These are phyloP conservation scores for Malacoraja senta DNA, from an alignment of 2,797 vertebrate species.

Conservation along the genomic window DNA sequence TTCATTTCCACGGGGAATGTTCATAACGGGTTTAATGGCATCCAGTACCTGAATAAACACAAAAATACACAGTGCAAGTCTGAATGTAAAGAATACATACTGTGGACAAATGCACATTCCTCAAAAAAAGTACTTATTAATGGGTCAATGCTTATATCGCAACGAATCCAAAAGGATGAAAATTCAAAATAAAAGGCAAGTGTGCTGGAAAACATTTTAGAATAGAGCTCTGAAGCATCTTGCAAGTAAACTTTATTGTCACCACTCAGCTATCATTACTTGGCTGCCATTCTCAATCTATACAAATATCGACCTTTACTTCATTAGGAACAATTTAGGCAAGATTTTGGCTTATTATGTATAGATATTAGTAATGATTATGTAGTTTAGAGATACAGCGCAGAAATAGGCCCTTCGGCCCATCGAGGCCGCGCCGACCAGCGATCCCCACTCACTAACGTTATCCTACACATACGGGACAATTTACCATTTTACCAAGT, in stretches of 20 bases:
- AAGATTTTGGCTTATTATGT: not conserved
- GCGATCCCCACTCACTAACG: no score
- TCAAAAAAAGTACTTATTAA: no score
- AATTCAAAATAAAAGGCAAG: not conserved
- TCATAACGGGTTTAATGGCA: conserved; percentile 80
- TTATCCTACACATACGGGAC: no score
- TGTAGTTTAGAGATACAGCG: no score
- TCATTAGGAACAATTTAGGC: no score
- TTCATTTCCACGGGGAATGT: conserved; percentile 57
- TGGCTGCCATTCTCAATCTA: not conserved
- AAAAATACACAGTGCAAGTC: not conserved
- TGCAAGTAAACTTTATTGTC: not conserved
- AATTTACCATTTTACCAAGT: no score
- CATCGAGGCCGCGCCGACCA: no score
- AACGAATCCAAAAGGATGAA: not conserved
- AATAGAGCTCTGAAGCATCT: not conserved
- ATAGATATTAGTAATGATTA: not conserved
- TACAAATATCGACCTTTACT: not conserved
- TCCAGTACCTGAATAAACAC: conserved; percentile 74
- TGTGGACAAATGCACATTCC: not conserved
- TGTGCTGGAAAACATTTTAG: not conserved
- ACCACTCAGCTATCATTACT: not conserved
- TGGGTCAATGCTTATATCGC: not conserved
- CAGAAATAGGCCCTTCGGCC: no score
- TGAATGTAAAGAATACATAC: not conserved